These are phyloP conservation scores for Catharus bicknelli DNA, from an alignment of 2,113 vertebrate species.

Conservation along the genomic window DNA sequence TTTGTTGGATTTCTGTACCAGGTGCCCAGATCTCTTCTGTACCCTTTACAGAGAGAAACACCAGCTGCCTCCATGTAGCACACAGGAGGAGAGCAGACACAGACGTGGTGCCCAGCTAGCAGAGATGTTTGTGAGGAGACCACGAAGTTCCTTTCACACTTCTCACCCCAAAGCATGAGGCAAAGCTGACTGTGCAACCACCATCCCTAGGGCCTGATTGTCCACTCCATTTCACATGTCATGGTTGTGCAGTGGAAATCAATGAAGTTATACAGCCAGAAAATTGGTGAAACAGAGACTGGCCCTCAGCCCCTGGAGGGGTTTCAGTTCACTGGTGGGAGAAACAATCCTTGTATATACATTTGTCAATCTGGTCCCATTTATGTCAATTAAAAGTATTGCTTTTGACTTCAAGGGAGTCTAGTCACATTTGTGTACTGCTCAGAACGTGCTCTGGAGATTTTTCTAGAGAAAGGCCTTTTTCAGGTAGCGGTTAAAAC, in stretches of 20 bases:
- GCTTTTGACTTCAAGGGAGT: not conserved
- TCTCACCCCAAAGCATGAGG: rapidly evolving
- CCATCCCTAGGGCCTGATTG: not conserved
- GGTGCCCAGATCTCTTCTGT: not conserved
- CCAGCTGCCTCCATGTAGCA: rapidly evolving
- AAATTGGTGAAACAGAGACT: constrained; percentile 35
- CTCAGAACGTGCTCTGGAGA: not conserved
- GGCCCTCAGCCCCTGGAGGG: not conserved
- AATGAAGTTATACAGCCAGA: constrained; percentile 21
- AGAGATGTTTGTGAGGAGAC: not conserved
- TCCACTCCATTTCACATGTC: not conserved
- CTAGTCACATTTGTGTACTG: not conserved
- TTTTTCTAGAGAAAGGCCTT: not conserved
- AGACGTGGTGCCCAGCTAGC: rapidly evolving
- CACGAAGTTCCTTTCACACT: rapidly evolving
- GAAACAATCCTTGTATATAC: not conserved
- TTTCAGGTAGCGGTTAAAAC: not conserved
- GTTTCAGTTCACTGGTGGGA: not conserved
- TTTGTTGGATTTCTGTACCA: not conserved
- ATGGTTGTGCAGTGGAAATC: not conserved
- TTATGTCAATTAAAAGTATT: not conserved
- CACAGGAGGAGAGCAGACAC: not conserved
- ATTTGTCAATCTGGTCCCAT: not conserved
- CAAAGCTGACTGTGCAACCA: not conserved
- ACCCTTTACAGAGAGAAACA: not conserved